Evolutionary conservation across 2,888 invertebrate species (phyloP).

Genomic region (Apantesis nais): DNA sequence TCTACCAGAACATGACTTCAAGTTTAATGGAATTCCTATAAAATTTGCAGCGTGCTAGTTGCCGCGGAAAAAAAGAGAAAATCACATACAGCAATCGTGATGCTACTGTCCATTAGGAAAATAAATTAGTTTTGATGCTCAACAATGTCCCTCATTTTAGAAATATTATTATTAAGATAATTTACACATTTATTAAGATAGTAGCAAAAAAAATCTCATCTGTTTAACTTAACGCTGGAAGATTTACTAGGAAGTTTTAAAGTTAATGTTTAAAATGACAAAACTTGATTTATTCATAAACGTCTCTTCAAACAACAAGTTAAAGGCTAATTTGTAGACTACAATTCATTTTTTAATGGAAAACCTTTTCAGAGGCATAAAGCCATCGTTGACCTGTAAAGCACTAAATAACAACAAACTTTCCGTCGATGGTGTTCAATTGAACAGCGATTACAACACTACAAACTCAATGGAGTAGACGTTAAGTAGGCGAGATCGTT

Average conservation of each 20-base stretch:
- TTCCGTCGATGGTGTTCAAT: constrained; percentile 39
- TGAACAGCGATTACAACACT: constrained; percentile 41
- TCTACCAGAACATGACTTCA: too few species aligned
- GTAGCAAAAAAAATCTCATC: background rate
- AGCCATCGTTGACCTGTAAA: background rate
- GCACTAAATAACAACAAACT: background rate
- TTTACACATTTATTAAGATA: background rate
- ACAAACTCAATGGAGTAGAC: constrained; percentile 50
- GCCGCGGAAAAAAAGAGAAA: too few species aligned
- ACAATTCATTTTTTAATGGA: too few species aligned
- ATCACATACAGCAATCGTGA: too few species aligned
- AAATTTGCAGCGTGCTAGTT: too few species aligned
- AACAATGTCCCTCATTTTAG: background rate
- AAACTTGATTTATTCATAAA: background rate
- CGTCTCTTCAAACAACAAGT: background rate
- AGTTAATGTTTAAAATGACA: background rate
- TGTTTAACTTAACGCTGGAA: constrained; percentile 12
- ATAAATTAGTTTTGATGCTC: background rate
- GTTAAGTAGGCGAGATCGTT: constrained; percentile 63
- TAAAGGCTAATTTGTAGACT: background rate
- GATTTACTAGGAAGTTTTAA: constrained; percentile 3
- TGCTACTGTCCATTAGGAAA: too few species aligned
- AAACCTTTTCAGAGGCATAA: background rate
- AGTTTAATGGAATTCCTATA: background rate
- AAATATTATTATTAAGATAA: background rate